Evolutionary conservation across 1,140 invertebrate species (phyloP), one percentile per base, ranked within the genome.

Genomic region (Proctacanthus coquilletti): DNA sequence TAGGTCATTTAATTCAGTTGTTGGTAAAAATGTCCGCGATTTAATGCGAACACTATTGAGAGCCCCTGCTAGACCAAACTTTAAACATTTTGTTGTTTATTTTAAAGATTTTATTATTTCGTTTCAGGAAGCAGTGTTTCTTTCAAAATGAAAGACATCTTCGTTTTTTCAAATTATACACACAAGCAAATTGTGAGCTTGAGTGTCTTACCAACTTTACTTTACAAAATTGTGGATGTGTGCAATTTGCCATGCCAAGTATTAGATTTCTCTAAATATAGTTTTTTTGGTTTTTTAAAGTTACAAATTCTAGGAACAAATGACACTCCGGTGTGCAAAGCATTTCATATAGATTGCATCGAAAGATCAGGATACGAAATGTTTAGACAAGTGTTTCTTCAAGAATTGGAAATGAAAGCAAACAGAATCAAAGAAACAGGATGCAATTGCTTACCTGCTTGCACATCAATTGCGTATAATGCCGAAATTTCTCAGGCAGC

Each of bases 131-230:
- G 41, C 64, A 70, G 40, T 75, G 73, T 43, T 74, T 64, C 47
- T 72, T 74, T 46, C 59, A 68, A 9, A 47, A 59, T 6, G 73
- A 75, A 46, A 46, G 66, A 11, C 51, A 64, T 17, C 50, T 77
- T 25, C 47, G 53, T 10, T 72, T 62, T 47, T 63, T 18, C 27
- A 65, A 63, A 21, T 66, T 65, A 2, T 76, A 75, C 42, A 75
- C 71, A 1, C 70, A 76, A 48, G 59, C 60, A 25, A 75, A 76
- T 42, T 79, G 75, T 42, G 60, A 71, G 30, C 47, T 73, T 15
- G 75, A 79, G 51, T 78, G 75, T 44, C 57, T 75, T 42, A 68
- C 74, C 1, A 76, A 76, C 46, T 72, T 67, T 39, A 77, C 74
- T 0, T 53, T 63, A 8, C 36, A 49, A 13, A 46, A 55, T 8